Conservation (phyloP, 2,113 vertebrate genomes). For the Hippolais icterina region DNA sequence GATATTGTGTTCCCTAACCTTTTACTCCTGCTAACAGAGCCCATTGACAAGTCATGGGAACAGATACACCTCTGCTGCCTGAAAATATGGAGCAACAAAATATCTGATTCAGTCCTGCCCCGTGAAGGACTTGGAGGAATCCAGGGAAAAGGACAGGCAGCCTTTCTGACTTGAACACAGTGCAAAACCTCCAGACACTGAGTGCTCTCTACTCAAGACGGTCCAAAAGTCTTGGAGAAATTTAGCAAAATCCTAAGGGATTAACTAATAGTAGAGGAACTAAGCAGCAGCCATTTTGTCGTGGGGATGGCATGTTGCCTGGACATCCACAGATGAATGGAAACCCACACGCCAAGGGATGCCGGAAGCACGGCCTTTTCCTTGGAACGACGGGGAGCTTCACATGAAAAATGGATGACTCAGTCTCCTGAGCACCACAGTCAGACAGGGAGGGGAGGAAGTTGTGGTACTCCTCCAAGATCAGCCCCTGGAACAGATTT, state of each 20-base stretch:
- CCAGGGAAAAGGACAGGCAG: not conserved
- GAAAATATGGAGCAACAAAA: not conserved
- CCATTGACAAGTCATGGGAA: not conserved
- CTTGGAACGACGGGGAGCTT: not conserved
- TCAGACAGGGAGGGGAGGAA: conserved; percentile 6
- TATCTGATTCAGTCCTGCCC: not conserved
- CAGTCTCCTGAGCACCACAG: not conserved
- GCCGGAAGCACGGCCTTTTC: not conserved
- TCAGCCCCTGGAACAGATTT: not conserved
- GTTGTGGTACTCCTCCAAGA: conserved; percentile 1
- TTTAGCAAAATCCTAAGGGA: not conserved
- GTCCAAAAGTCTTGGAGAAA: not conserved
- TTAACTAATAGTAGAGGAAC: not conserved
- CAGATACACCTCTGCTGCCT: not conserved
- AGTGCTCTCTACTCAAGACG: not conserved
- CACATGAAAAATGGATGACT: conserved; percentile 31
- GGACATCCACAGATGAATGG: not conserved
- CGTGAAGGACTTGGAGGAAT: not conserved
- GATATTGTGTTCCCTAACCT: not conserved
- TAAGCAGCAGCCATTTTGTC: conserved; percentile 34
- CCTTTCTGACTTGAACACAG: not conserved
- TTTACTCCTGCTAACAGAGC: not conserved
- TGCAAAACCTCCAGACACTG: not conserved
- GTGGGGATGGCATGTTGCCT: not conserved
- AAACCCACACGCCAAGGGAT: not conserved